Percentiles rank a stretch among this genome's conserved stretches.
phyloP scores from a whole-genome alignment of 2,797 vertebrate genomes.

The Schizopygopsis malacanthus region DNA sequence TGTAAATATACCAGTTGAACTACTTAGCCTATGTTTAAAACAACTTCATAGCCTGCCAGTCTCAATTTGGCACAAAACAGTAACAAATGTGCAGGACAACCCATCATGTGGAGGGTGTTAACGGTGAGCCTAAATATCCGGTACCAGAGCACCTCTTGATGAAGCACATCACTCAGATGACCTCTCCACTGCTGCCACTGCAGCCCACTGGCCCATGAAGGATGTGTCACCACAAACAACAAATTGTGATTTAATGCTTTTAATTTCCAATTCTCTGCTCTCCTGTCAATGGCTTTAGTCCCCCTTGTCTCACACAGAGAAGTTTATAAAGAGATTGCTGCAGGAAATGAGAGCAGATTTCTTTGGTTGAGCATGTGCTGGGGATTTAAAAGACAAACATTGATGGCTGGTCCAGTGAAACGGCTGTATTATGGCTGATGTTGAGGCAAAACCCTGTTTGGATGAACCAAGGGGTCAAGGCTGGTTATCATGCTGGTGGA shows the following conservation, averaged over 20 bases:
- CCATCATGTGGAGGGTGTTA: slow-evolving; percentile 65
- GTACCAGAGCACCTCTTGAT: slow-evolving; percentile 88
- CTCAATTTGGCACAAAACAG: not conserved
- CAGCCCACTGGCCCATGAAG: slow-evolving; percentile 90
- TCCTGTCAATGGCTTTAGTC: slow-evolving; percentile 68
- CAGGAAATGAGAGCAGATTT: slow-evolving; percentile 20
- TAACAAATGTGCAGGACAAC: slow-evolving; percentile 18
- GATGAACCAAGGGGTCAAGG: not conserved
- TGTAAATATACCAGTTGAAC: not conserved
- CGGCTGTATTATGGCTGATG: slow-evolving; percentile 11
- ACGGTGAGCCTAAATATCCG: slow-evolving; percentile 84
- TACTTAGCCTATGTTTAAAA: not conserved
- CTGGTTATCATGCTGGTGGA: not conserved
- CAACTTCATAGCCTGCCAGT: slow-evolving; percentile 10
- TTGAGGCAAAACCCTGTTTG: not conserved
- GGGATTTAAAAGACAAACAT: slow-evolving; percentile 23
- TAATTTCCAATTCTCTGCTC: slow-evolving; percentile 90
- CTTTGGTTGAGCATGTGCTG: not conserved
- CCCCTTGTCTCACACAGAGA: slow-evolving; percentile 50
- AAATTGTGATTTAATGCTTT: slow-evolving; percentile 97
- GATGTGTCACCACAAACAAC: slow-evolving; percentile 89
- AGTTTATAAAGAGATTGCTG: slow-evolving; percentile 65
- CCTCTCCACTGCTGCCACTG: slow-evolving; percentile 81
- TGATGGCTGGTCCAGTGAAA: not conserved
- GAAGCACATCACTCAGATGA: slow-evolving; percentile 96